Evolutionary conservation across 2,888 invertebrate species (phyloP).

Genomic region (Pyrrhia umbra): DNA sequence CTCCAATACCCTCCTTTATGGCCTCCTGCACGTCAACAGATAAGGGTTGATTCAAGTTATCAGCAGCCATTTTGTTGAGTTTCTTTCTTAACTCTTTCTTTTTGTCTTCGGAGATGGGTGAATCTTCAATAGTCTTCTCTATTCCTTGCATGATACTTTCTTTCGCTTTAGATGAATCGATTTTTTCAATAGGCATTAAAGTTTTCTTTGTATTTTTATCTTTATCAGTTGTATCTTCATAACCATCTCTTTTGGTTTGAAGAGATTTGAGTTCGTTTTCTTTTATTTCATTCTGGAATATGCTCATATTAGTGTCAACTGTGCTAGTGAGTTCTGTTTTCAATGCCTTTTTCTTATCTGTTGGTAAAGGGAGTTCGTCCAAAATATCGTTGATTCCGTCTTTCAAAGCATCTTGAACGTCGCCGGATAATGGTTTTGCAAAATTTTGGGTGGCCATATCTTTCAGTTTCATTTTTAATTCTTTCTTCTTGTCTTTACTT

Average conservation of each 20-base stretch:
- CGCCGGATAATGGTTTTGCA: neutral
- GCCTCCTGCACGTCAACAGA: too few relatives aligned
- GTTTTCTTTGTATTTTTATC: too few relatives aligned
- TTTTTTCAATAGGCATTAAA: too few relatives aligned
- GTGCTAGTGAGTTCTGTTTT: conserved; percentile 44
- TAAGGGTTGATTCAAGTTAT: too few relatives aligned
- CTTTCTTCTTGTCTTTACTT: neutral
- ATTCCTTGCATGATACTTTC: too few relatives aligned
- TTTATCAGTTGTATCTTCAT: too few relatives aligned
- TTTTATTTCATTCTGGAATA: neutral
- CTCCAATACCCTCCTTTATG: too few relatives aligned
- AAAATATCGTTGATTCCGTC: conserved; percentile 41
- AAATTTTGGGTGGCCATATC: neutral
- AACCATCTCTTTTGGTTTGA: neutral
- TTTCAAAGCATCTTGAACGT: neutral
- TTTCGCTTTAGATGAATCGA: too few relatives aligned
- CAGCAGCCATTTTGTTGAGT: too few relatives aligned
- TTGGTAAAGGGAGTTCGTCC: conserved; percentile 26
- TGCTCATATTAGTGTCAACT: neutral
- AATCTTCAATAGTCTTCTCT: neutral
- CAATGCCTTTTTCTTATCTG: conserved; percentile 36
- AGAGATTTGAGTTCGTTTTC: neutral
- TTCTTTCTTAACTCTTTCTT: too few relatives aligned
- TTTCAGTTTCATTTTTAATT: neutral
- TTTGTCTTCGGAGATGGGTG: neutral